Percentiles rank a stretch among this genome's conserved stretches.
These are phyloP conservation scores for Diplodus sargus DNA, from an alignment of 2,797 vertebrate species.

Conservation along the genomic window DNA sequence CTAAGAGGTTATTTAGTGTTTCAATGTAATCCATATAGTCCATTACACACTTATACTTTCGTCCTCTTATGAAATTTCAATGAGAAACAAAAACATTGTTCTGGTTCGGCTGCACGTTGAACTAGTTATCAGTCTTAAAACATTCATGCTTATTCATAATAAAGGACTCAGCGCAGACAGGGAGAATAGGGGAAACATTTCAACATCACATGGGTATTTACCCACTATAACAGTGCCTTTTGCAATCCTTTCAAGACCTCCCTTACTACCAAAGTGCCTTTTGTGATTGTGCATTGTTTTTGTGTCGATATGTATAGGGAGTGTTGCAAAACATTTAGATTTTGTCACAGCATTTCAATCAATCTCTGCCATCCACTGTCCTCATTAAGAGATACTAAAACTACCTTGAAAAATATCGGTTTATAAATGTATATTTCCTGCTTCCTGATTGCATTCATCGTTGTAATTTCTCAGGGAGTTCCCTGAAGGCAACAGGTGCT, in stretches of 20 bases:
- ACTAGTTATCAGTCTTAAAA: constrained; percentile 71
- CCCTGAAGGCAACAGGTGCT: constrained; percentile 63
- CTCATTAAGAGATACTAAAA: constrained; percentile 54
- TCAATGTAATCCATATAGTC: constrained; percentile 53
- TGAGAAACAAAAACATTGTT: constrained; percentile 61
- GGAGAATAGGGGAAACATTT: constrained; percentile 51
- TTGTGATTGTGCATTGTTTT: constrained; percentile 26
- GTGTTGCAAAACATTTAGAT: constrained; percentile 26
- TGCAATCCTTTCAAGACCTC: constrained; percentile 59
- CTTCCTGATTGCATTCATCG: constrained; percentile 64
- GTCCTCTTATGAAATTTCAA: constrained; percentile 56
- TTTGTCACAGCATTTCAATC: constrained; percentile 45
- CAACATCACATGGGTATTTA: constrained; percentile 59
- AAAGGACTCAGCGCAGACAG: constrained; percentile 38
- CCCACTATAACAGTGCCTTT: constrained; percentile 49
- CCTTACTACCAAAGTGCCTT: constrained; percentile 55
- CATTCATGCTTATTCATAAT: constrained; percentile 73
- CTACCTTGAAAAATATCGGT: constrained; percentile 12
- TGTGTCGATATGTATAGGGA: constrained; percentile 4
- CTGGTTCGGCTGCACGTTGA: constrained; percentile 65
- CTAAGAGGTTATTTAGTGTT: constrained; percentile 56
- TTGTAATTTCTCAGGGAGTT: constrained; percentile 66
- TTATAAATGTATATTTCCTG: constrained; percentile 41
- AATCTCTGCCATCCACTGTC: constrained; percentile 17
- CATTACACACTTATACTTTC: constrained; percentile 51